Percentiles rank a stretch among this genome's conserved stretches.
phyloP scores from a whole-genome alignment of 2,888 invertebrate genomes.

The Drosophila subquinaria region DNA sequence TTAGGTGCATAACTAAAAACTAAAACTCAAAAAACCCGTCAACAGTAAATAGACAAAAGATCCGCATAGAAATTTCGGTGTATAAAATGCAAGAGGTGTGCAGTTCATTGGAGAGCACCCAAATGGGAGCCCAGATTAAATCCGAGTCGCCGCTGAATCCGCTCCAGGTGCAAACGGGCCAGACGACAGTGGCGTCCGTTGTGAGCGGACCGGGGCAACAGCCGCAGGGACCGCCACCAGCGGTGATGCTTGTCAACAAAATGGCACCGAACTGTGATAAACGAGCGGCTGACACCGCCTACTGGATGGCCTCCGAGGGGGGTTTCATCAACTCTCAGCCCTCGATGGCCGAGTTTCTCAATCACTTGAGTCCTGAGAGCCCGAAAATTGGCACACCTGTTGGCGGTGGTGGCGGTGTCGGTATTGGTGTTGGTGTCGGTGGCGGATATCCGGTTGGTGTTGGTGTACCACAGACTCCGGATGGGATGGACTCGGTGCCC shows the following conservation, averaged over 20 bases:
- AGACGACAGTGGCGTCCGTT: conserved; percentile 76
- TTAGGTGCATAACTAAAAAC: conserved; percentile 36
- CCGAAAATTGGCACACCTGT: conserved; percentile 90
- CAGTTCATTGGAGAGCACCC: conserved; percentile 84
- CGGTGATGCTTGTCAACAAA: conserved; percentile 87
- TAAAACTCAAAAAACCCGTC: conserved; percentile 1
- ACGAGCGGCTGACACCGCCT: conserved; percentile 84
- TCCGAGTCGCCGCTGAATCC: conserved; percentile 85
- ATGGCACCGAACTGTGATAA: conserved; percentile 86
- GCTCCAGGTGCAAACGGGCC: conserved; percentile 84
- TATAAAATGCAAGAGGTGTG: conserved; percentile 86
- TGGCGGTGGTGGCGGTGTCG: conserved; percentile 82
- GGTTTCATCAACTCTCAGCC: conserved; percentile 98
- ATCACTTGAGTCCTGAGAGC: conserved; percentile 89
- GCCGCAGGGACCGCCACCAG: conserved; percentile 81
- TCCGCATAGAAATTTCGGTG: conserved; percentile 9
- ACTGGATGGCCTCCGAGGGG: conserved; percentile 89
- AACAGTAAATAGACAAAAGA: conserved; percentile 23
- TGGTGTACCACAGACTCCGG: conserved; percentile 84
- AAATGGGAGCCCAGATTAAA: conserved; percentile 85
- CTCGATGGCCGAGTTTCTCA: conserved; percentile 98
- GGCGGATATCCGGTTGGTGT: conserved; percentile 83
- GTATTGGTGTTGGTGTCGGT: conserved; percentile 67
- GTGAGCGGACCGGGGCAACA: conserved; percentile 47
- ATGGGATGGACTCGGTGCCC: conserved; percentile 91